A percentile compares a stretch with the other conserved stretches of the same genome.
These are phyloP conservation scores for Chloroceryle aenea DNA, from an alignment of 2,113 vertebrate genomes.

Conservation along the genomic window DNA sequence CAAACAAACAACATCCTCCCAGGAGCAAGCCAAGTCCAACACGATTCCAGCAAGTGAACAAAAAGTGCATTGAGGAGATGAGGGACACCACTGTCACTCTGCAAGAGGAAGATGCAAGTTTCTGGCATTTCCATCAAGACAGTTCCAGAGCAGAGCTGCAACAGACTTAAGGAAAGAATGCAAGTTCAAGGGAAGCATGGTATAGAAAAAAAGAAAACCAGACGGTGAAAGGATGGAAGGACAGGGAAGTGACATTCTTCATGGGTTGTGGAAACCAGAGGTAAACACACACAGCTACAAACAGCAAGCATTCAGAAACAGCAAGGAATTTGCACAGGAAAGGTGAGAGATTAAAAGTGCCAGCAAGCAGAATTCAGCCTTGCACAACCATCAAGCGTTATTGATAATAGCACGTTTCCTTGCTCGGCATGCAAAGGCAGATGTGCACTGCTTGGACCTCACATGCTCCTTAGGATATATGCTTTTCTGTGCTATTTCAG, in stretches of 20 bases:
- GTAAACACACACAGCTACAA: neutral
- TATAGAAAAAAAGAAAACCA: neutral
- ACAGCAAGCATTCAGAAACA: neutral
- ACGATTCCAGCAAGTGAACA: fast-evolving
- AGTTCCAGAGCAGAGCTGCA: neutral
- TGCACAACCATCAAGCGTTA: neutral
- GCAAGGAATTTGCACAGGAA: constrained; percentile 37
- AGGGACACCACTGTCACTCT: neutral
- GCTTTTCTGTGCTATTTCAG: neutral
- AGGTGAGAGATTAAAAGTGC: constrained; percentile 28
- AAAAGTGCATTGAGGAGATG: neutral
- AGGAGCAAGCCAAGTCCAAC: neutral
- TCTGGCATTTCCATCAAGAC: neutral
- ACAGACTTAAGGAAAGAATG: neutral
- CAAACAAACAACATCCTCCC: neutral
- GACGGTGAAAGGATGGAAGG: neutral
- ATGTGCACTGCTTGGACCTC: neutral
- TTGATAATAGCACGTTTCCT: neutral
- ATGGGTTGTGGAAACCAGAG: neutral
- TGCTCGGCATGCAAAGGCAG: neutral
- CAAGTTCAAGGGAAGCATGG: neutral
- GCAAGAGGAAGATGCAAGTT: neutral
- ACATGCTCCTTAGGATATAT: fast-evolving
- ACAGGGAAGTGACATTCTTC: neutral
- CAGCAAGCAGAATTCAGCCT: neutral